These are phyloP conservation scores for Pluvianellus socialis DNA, from an alignment of 2,113 vertebrate species.

Conservation along the genomic window DNA sequence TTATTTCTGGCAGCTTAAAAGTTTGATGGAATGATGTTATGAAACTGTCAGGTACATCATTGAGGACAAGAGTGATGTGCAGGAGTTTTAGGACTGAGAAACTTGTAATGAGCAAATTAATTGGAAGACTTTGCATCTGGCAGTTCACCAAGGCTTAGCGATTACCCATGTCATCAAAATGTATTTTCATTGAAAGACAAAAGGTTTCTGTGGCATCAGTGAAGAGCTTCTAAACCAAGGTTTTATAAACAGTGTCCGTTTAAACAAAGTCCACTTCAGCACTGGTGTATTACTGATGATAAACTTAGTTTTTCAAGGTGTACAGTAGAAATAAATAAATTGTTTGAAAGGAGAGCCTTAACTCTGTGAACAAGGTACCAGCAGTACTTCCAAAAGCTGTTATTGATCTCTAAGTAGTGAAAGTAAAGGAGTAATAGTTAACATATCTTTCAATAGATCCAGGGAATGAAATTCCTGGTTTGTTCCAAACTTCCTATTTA, in stretches of 20 bases:
- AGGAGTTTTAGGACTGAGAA: constrained; percentile 1
- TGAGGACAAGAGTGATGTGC: background rate
- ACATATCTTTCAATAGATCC: background rate
- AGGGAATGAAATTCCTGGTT: background rate
- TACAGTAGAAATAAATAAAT: background rate
- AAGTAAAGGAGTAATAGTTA: background rate
- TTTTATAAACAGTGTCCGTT: background rate
- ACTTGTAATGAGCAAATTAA: background rate
- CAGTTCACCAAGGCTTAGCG: background rate
- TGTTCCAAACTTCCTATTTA: background rate
- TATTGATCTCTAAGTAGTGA: background rate
- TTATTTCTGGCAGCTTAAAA: background rate
- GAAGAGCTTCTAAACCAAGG: background rate
- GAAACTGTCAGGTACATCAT: background rate
- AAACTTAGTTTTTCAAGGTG: background rate
- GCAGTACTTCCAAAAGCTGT: background rate
- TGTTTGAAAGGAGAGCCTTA: accelerated
- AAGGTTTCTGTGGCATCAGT: background rate
- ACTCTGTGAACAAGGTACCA: background rate
- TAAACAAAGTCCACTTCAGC: background rate
- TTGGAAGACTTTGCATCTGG: background rate
- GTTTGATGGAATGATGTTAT: background rate
- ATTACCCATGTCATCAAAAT: background rate
- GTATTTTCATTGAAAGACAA: constrained; percentile 13
- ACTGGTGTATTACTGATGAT: background rate